These are phyloP conservation scores for Chloromyia formosa DNA, from an alignment of 2,888 invertebrate genomes.

Conservation along the genomic window DNA sequence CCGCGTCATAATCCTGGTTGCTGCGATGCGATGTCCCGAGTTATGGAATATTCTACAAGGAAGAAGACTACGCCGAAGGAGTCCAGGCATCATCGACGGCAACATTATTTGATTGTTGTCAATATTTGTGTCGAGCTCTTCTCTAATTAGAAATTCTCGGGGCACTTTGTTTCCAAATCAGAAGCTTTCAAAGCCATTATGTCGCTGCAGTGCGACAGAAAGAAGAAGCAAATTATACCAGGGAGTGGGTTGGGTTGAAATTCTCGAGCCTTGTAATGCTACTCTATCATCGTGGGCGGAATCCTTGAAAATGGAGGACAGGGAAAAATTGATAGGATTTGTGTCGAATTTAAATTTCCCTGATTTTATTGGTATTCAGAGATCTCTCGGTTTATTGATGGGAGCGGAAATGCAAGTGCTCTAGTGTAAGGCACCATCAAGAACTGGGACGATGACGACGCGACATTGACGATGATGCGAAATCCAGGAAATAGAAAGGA, in stretches of 20 bases:
- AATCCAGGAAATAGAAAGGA: background rate
- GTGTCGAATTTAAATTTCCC: constrained; percentile 9
- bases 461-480: background rate
- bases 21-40: too few relatives aligned
- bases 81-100: background rate
- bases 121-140: constrained; percentile 38
- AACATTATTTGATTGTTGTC: constrained; percentile 42
- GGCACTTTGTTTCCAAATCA: constrained; percentile 42
- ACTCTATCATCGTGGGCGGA: background rate
- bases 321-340: constrained; percentile 9
- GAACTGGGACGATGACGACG: background rate
- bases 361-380: background rate
- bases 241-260: background rate
- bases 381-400: background rate
- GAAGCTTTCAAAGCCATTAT: constrained; percentile 37
- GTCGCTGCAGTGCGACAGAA: background rate
- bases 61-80: background rate
- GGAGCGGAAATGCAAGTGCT: constrained; percentile 24
- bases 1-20: background rate
- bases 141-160: constrained; percentile 41
- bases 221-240: background rate
- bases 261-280: background rate
- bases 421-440: background rate
- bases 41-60: background rate
- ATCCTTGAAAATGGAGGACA: background rate